These are phyloP conservation scores for Cotesia congregata DNA, from an alignment of 2,888 invertebrate genomes.

Conservation along the genomic window DNA sequence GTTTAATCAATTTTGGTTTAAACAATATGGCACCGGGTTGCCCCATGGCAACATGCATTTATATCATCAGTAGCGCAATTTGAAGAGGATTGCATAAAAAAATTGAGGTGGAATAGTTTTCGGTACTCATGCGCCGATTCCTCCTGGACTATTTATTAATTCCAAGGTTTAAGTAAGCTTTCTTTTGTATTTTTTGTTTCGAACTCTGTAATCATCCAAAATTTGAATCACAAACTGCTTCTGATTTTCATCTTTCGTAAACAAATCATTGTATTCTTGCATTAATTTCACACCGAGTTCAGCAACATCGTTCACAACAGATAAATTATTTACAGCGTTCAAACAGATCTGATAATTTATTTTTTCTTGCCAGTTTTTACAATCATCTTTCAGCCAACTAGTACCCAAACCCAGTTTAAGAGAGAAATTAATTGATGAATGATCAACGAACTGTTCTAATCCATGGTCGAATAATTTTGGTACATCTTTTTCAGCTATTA, in stretches of 20 bases:
- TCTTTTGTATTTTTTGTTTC: conserved; percentile 7
- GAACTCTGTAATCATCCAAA: conserved; percentile 67
- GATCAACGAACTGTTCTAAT: conserved; percentile 26
- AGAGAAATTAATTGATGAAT: conserved; percentile 15
- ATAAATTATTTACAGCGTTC: conserved; percentile 22
- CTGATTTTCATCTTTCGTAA: conserved; percentile 52
- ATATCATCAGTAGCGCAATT: no score
- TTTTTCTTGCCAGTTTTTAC: conserved; percentile 10
- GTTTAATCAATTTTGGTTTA: no score
- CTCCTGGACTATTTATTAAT: conserved; percentile 15
- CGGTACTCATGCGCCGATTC: no score
- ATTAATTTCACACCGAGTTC: conserved; percentile 51
- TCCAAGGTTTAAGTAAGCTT: conserved; percentile 11
- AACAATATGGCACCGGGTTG: no score
- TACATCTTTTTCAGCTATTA: conserved; percentile 12
- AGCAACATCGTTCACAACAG: conserved; percentile 47
- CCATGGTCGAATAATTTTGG: conserved; percentile 22
- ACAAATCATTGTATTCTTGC: conserved; percentile 51
- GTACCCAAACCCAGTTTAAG: conserved; percentile 21
- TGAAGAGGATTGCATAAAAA: no score
- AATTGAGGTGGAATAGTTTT: no score
- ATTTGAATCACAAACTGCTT: conserved; percentile 49
- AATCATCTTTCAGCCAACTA: conserved; percentile 17
- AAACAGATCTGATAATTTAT: conserved; percentile 22
- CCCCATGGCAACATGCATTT: no score